Evolutionary conservation across 2,113 vertebrate species (phyloP), one percentile per base, ranked within the genome.

Genomic region (Plotosus lineatus): DNA sequence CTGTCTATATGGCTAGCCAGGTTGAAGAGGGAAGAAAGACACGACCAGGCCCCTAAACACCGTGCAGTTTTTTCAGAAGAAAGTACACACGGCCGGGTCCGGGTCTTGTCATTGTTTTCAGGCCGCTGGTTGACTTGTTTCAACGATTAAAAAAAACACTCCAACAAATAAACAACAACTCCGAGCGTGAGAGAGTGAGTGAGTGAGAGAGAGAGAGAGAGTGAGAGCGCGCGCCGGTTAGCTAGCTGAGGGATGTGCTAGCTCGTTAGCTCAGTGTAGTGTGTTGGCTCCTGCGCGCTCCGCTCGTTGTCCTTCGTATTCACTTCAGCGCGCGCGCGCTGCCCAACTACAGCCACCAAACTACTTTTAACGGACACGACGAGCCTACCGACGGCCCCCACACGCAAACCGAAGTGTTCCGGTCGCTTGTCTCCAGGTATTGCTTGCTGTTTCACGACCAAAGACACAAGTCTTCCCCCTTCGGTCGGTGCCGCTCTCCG

Each of bases 401-500:
- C 14, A 48, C 14, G 28, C 26, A 11, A 10, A 50, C 9, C 1
- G 38, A 12, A 23, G 42, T 17, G 26, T 19, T 48, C 26, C 6
- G 26, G 0, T 31, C 15, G 26, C 69, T 58, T 78, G 73, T 46
- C 48, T 31, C 79, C 1, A 44, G 55, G 31, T 51, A 21, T 9
- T 53, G 74, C 40, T 60, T 48, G 36, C 75, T 65, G n/a, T 26
- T 75, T 75, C 48, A 66, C 69, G 46, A 56, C 60, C 83, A 72
- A 61, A 83, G 65, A 78, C 81, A 71, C 53, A 75, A 81, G 75
- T 46, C 83, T 6, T 68, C 75, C 50, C 78, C 79, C 73, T 75
- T 78, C 60, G 77, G 82, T 56, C 73, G 50, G 80, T 63, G 23
- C 66, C 23, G 75, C 81, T 80, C 79, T 88, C 87, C 85, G 87